Evolutionary conservation across 2,797 vertebrate species (phyloP).

Genomic region (Hydrophis major): DNA sequence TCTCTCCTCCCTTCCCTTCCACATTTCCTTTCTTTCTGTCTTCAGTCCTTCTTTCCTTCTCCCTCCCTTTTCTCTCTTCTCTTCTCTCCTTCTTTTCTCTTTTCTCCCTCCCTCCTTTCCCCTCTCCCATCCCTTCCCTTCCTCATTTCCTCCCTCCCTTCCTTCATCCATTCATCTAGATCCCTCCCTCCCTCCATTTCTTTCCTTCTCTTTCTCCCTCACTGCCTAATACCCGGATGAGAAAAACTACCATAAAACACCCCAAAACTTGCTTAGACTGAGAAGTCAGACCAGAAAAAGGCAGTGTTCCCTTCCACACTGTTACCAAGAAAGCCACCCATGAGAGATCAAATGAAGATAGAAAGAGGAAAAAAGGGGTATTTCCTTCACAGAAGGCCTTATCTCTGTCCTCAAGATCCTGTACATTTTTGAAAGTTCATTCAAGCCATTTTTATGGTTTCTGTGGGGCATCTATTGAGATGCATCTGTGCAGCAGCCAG

Average conservation of each 20-base stretch:
- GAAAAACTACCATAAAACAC: background rate
- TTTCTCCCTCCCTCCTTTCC: background rate
- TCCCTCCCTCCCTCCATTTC: background rate
- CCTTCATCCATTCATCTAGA: background rate
- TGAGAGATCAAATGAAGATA: background rate
- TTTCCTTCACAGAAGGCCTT: background rate
- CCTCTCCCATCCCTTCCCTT: no score
- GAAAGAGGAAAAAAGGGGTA: background rate
- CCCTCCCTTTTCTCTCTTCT: no score
- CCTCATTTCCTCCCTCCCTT: background rate
- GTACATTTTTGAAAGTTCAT: background rate
- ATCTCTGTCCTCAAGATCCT: background rate
- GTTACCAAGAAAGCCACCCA: background rate
- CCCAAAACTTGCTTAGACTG: fast-evolving
- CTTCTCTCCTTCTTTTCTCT: no score
- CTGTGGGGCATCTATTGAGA: background rate
- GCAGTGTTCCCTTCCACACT: background rate
- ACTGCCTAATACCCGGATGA: background rate
- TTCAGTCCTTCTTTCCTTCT: no score
- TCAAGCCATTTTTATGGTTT: background rate
- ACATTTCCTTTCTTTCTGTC: no score
- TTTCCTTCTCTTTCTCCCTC: background rate
- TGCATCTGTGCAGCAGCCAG: background rate
- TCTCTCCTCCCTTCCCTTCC: background rate
- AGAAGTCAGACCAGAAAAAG: background rate